Conservation (phyloP, 1,140 invertebrate species). For the Drosophila willistoni region DNA sequence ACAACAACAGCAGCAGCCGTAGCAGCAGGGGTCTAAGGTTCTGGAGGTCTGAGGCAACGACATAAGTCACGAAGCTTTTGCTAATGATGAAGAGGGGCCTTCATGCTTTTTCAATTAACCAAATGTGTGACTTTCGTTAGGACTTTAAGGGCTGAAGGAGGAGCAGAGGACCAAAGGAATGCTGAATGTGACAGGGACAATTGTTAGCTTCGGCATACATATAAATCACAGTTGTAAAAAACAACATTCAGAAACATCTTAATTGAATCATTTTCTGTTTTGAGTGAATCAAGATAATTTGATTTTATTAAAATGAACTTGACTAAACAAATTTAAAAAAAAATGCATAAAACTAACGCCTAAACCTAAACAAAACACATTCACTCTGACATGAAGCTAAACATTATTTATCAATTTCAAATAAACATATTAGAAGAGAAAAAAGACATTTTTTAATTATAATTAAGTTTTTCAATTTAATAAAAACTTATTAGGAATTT, state of each 20-base stretch:
- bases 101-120: slow-evolving; percentile 79
- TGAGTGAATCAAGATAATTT: neutral
- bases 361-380: neutral
- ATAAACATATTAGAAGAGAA: too few species aligned
- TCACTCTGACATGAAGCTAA: too few species aligned
- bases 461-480: too few species aligned
- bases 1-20: neutral
- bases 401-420: too few species aligned
- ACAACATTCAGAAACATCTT: neutral
- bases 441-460: too few species aligned
- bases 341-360: neutral
- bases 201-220: neutral
- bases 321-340: neutral
- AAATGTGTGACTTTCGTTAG: slow-evolving; percentile 60
- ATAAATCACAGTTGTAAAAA: slow-evolving; percentile 4
- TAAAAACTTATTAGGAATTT: too few species aligned
- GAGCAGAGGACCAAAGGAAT: neutral
- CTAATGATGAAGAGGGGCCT: slow-evolving; percentile 72
- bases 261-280: neutral
- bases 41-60: slow-evolving; percentile 30
- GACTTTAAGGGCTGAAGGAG: neutral
- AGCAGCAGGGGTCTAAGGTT: slow-evolving; percentile 21
- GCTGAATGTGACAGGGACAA: slow-evolving; percentile 14
- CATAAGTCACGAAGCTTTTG: slow-evolving; percentile 76
- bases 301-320: neutral